These are phyloP conservation scores for Caenorhabditis sulstoni DNA, from an alignment of 2,888 invertebrate species.

Conservation along the genomic window DNA sequence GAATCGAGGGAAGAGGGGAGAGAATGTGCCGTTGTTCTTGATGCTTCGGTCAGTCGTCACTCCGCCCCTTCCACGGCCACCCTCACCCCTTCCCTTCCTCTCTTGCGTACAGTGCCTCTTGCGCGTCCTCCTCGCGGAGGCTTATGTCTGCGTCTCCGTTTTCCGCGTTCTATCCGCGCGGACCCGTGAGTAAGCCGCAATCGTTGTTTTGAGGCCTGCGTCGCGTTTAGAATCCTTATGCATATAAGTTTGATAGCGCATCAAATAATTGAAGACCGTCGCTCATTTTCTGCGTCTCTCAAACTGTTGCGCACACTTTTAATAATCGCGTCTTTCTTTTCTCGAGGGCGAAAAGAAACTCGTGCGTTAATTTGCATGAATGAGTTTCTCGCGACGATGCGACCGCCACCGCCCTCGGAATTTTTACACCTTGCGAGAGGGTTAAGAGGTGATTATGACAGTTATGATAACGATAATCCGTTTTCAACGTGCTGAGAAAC, in stretches of 20 bases:
- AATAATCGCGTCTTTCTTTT: slow-evolving; percentile 1
- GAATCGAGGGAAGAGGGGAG: slow-evolving; percentile 28
- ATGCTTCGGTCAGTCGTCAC: slow-evolving; percentile 47
- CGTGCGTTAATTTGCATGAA: slow-evolving; percentile 39
- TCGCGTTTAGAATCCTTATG: slow-evolving; percentile 7
- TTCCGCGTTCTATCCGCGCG: slow-evolving; percentile 44
- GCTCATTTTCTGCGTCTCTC: slow-evolving; percentile 11
- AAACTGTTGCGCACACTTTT: neutral
- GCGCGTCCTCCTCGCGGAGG: slow-evolving; percentile 9
- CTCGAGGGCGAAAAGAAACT: neutral
- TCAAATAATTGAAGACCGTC: slow-evolving; percentile 35
- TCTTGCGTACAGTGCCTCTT: slow-evolving; percentile 5
- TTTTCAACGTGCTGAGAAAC: neutral
- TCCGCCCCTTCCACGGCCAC: slow-evolving; percentile 32
- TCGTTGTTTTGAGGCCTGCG: slow-evolving; percentile 39
- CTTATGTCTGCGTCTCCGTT: slow-evolving; percentile 27
- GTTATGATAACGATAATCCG: slow-evolving; percentile 41
- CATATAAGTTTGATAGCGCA: slow-evolving; percentile 44
- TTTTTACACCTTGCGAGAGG: slow-evolving; percentile 22
- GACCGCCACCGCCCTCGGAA: neutral
- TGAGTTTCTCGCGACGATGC: slow-evolving; percentile 15
- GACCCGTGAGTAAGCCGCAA: slow-evolving; percentile 37
- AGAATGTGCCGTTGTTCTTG: slow-evolving; percentile 46
- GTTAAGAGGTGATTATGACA: slow-evolving; percentile 25
- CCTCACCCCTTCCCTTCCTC: too few relatives aligned